Conservation (phyloP, 2,888 invertebrate genomes). For the Tipula confusa region DNA sequence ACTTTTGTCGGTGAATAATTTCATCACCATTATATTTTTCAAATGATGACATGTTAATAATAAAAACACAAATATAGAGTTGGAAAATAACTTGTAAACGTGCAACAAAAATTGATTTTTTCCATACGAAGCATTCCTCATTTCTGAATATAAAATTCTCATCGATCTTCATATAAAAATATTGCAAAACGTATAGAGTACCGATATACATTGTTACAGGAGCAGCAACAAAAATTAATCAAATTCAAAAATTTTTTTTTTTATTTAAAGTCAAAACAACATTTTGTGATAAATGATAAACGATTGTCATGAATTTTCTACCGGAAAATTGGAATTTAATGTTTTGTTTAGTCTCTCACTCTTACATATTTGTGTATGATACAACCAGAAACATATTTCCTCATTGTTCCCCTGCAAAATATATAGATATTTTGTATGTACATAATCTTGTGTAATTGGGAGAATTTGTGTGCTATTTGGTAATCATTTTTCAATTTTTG, state of each 20-base stretch:
- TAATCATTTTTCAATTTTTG: conserved; percentile 9
- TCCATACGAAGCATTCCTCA: conserved; percentile 7
- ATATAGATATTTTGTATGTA: not conserved
- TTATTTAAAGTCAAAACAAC: conserved; percentile 26
- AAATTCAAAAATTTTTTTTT: conserved; percentile 8
- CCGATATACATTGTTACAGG: no score
- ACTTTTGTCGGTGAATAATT: not conserved
- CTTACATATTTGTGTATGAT: not conserved
- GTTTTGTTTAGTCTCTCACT: not conserved
- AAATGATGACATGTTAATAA: not conserved
- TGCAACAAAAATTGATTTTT: not conserved
- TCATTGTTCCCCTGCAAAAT: not conserved
- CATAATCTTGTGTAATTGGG: conserved; percentile 20
- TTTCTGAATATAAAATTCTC: not conserved
- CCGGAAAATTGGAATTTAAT: conserved; percentile 30
- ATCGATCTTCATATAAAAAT: conserved; percentile 8
- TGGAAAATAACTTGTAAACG: not conserved
- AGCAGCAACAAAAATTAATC: not conserved
- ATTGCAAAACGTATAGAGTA: not conserved
- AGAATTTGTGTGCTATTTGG: conserved; percentile 21
- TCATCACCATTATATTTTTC: not conserved
- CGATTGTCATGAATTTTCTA: conserved; percentile 29
- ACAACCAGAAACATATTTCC: not conserved
- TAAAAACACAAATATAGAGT: not conserved
- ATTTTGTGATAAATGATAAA: conserved; percentile 29